Base-by-base conservation (phyloP, 2,888 invertebrate genomes). In the Ophion ellenae region DNA sequence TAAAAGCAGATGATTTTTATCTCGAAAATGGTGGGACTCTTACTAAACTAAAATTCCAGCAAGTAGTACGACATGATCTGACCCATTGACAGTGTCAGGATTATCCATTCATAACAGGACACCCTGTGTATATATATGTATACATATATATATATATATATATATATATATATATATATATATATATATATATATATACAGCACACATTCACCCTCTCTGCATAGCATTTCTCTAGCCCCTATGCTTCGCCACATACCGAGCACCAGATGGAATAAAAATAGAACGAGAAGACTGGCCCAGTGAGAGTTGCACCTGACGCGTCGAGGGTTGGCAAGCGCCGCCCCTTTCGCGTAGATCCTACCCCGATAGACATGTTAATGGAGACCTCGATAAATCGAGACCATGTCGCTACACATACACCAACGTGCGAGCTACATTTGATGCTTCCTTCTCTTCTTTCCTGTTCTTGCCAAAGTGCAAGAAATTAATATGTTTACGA, bases 231-330 rank as follows among this genome's bases (percentile, higher is more conserved):
- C 77, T 70, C 81, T 74, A 81, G 74, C 67, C 81, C 81, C 84
- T 74, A 81, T 61, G 77, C 71, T 69, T 78, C 81, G 78, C 32
- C 17, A 63, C 53, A 14, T 47, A 53, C 32, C 17, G 28, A 73
- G 45, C 17, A 71, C 70, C 70, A 63, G 63, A 53, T 28, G 57
- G 76, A 67, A 73, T 61, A 69, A 74, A 57, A 57, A 59, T 73
- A 66, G 32, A 79, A 73, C 59, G 70, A 78, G 63, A 80, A 88
- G 83, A 70, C 70, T 73, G 69, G 61, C 59, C 36, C 76, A 81
- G 28, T 61, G 53, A 53, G 84, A 85, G 86, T 90, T 90, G 90
- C 92, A 92, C 92, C 91, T 92, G 92, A 92, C 91, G 89, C 88
- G 88, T 87, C 74, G 88, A 82, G 88, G 87, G 87, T 71, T 78